Percentiles rank a stretch among this genome's conserved stretches.
These are phyloP conservation scores for Hypocryptadius cinnamomeus DNA, from an alignment of 2,113 vertebrate species.

Conservation along the genomic window DNA sequence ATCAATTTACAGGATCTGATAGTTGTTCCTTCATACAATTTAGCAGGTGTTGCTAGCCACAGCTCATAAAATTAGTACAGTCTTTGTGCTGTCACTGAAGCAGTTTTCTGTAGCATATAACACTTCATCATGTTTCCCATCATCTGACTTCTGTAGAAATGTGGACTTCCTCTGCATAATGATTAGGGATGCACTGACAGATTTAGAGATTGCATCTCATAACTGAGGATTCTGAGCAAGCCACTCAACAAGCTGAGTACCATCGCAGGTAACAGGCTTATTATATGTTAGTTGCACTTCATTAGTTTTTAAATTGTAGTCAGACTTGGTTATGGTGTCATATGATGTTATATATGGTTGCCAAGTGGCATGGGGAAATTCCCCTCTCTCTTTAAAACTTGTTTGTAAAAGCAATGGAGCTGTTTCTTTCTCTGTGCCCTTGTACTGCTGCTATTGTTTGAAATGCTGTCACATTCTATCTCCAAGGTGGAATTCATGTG, in stretches of 20 bases:
- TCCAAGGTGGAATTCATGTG: not conserved
- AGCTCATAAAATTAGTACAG: not conserved
- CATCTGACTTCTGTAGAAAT: not conserved
- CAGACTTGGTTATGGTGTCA: not conserved
- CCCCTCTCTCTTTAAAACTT: not conserved
- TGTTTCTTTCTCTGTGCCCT: not conserved
- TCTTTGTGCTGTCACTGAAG: not conserved
- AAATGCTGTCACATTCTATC: not conserved
- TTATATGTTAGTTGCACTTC: not conserved
- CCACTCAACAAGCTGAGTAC: not conserved
- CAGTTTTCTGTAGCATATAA: not conserved
- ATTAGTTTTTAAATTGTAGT: not conserved
- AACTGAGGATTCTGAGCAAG: not conserved
- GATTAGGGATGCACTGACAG: not conserved
- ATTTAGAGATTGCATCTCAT: not conserved
- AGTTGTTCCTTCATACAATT: not conserved
- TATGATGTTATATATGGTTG: not conserved
- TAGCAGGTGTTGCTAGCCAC: not conserved
- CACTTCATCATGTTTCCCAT: not conserved
- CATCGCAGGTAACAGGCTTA: not conserved
- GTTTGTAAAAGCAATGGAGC: not conserved
- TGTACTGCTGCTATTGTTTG: not conserved
- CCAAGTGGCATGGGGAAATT: not conserved
- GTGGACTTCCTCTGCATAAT: not conserved
- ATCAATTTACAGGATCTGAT: not conserved